Percentiles rank a stretch among this genome's conserved stretches.
phyloP scores from a whole-genome alignment of 2,113 vertebrate genomes.

The Protobothrops mucrosquamatus region DNA sequence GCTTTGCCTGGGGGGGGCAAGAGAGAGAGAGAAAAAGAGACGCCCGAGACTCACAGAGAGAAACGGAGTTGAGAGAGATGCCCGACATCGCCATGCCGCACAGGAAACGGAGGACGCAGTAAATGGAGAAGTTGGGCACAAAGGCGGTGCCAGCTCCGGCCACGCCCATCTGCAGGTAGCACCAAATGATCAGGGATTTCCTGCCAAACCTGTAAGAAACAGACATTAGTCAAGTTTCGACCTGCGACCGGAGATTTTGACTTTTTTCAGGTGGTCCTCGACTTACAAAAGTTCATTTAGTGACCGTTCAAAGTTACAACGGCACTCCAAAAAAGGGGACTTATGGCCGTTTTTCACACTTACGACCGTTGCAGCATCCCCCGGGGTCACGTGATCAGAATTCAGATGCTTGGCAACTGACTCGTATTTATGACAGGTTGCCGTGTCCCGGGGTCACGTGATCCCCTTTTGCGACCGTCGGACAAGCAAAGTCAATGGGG shows the following conservation, averaged over 20 bases:
- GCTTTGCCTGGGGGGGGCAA: not conserved
- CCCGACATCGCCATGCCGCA: slow-evolving; percentile 58
- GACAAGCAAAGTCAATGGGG: no score
- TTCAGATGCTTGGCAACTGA: no score
- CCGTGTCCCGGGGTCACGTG: no score
- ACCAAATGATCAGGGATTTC: slow-evolving; percentile 63
- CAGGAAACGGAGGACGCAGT: slow-evolving; percentile 70
- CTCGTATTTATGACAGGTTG: no score
- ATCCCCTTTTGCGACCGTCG: no score
- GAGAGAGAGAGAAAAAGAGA: not conserved
- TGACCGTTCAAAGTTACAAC: no score
- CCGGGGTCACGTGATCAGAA: no score
- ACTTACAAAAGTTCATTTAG: no score
- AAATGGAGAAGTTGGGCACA: slow-evolving; percentile 58
- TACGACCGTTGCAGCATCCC: no score
- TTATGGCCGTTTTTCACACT: no score
- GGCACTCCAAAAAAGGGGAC: no score
- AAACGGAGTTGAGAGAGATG: slow-evolving; percentile 67
- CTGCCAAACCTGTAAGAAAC: slow-evolving; percentile 65
- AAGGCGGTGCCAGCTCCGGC: slow-evolving; percentile 57
- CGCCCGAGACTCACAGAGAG: slow-evolving; percentile 55
- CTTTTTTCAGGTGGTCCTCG: not conserved
- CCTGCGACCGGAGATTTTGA: not conserved
- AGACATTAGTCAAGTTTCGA: not conserved
- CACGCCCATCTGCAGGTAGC: slow-evolving; percentile 61